A percentile compares a stretch with the other conserved stretches of the same genome.
Conservation (phyloP, 2,113 vertebrate species). For the Syngnathus typhle region DNA sequence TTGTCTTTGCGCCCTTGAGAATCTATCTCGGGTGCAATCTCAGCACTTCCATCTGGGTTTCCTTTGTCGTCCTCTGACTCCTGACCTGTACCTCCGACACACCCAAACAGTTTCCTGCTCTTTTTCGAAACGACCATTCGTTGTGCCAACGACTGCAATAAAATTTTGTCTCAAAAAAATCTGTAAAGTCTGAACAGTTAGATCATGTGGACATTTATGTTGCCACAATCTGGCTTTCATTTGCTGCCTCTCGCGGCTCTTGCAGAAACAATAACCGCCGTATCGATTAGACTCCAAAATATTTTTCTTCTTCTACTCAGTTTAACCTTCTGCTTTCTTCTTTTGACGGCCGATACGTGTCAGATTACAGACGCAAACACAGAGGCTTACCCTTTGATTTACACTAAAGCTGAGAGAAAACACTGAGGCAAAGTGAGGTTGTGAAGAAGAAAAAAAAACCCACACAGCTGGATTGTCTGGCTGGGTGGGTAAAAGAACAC, state of each 20-base stretch:
- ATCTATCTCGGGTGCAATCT: slow-evolving; percentile 57
- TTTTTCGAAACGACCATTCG: slow-evolving; percentile 3
- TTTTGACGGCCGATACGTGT: not conserved
- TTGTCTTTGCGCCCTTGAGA: slow-evolving; percentile 57
- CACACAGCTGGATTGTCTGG: slow-evolving; percentile 42
- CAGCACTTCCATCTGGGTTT: slow-evolving; percentile 64
- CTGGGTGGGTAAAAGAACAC: slow-evolving; percentile 35
- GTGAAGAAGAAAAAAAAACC: slow-evolving; percentile 36
- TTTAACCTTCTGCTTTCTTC: slow-evolving; percentile 20
- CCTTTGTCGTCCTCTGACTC: slow-evolving; percentile 68
- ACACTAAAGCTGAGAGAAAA: slow-evolving; percentile 19
- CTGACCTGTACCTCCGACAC: slow-evolving; percentile 61
- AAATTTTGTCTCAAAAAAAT: not conserved
- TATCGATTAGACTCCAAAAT: not conserved
- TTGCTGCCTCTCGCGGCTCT: not conserved
- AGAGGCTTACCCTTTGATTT: slow-evolving; percentile 18
- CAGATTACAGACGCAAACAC: slow-evolving; percentile 32
- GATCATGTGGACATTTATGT: not conserved
- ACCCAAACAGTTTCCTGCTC: slow-evolving; percentile 61
- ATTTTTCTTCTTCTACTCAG: slow-evolving; percentile 4
- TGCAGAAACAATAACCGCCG: not conserved
- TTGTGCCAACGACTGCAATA: slow-evolving; percentile 11
- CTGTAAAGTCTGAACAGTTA: not conserved
- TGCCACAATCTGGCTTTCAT: not conserved
- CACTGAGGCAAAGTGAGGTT: slow-evolving; percentile 29